Base-by-base conservation (phyloP, 2,888 invertebrate species). In the Furcula furcula region DNA sequence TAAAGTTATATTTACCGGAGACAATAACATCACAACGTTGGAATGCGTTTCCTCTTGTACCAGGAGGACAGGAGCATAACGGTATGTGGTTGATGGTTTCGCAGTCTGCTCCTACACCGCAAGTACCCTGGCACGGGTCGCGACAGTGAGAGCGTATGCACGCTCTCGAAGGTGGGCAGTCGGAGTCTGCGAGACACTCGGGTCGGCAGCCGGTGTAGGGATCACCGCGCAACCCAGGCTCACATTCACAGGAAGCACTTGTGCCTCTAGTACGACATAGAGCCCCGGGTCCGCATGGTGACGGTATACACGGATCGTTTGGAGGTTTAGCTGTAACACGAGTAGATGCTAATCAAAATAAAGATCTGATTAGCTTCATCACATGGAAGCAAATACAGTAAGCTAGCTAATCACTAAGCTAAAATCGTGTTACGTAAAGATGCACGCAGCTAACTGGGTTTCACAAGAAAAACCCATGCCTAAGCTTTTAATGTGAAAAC, bases 101-200 rank as follows among this genome's bases (percentile, higher is more conserved):
- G 70, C 95, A 95, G 42, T 92, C 90, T 1, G 97, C 95, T 59
- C 95, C 96, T 6, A 95, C 73, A 29, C 97, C 97, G 57, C 97
- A 97, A 7, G 94, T 93, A 48, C 93, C 94, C 34, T 92, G 89
- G 65, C 96, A 95, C 21, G 97, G 96, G 78, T 97, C 95, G 40
- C 92, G 90, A 65, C 97, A 97, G 68, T 94, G 94, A 51, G 95
- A 95, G 21, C 92, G 92, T 59, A 94, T 93, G 65, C 97, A 97
- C 1, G 95, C 93, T 54, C 93, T 92, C 48, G 95, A 92, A 35
- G 94, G 91, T 0, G 95, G 91, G 76, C 97, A 97, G 58, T 97
- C 97, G n/a, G 94, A 93, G 66, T 97, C 97, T 33, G 94, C 93
- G 2, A 97, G 89, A 74, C 97, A 97, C 76, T 97, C 97, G 0